phyloP scores from a whole-genome alignment of 2,113 vertebrate species.

The Heptranchias perlo region DNA sequence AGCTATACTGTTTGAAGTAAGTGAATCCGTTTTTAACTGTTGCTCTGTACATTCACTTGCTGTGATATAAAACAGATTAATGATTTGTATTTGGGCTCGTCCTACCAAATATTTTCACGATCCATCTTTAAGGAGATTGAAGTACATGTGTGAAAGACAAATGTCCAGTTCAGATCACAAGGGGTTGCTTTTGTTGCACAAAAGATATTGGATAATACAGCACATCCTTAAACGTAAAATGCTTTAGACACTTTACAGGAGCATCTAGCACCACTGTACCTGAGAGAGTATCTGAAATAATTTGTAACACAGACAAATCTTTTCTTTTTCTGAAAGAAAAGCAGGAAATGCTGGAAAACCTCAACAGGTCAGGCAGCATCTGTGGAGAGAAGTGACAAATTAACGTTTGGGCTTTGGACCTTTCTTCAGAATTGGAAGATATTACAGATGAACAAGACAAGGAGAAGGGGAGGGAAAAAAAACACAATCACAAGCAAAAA shows the following conservation, averaged over 20 bases:
- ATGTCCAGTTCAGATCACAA: no score
- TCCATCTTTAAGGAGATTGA: no score
- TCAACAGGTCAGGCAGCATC: background rate
- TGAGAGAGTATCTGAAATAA: background rate
- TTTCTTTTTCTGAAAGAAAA: background rate
- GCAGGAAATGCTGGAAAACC: background rate
- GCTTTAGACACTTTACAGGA: background rate
- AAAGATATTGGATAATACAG: no score
- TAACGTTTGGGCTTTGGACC: background rate
- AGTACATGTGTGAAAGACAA: no score
- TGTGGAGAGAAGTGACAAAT: background rate
- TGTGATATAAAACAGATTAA: no score
- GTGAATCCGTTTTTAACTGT: no score
- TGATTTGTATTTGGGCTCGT: no score
- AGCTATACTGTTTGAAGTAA: no score
- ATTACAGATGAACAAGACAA: no score
- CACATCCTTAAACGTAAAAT: background rate
- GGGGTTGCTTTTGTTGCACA: no score
- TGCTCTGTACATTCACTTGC: no score
- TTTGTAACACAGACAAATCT: background rate
- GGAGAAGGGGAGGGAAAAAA: background rate
- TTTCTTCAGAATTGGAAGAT: background rate
- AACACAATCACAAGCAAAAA: background rate
- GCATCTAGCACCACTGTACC: background rate
- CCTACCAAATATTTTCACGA: no score